Conservation (phyloP, 2,888 invertebrate genomes). For the Stenoptilia bipunctidactyla region DNA sequence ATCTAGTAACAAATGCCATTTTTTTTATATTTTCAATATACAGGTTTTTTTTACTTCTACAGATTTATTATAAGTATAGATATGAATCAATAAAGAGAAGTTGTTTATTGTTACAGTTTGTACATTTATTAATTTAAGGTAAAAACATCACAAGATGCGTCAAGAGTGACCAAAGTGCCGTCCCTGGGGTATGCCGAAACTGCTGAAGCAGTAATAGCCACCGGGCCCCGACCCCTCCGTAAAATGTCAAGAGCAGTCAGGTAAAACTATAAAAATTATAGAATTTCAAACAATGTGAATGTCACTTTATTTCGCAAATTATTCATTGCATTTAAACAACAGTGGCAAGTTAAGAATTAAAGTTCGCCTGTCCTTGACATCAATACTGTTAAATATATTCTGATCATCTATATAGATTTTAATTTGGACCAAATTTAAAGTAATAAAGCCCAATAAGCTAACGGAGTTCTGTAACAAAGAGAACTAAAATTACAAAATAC, state of each 20-base stretch:
- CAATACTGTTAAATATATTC: conserved; percentile 13
- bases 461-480: too few relatives aligned
- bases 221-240: conserved; percentile 65
- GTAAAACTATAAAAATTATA: too few relatives aligned
- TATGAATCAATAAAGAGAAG: not conserved
- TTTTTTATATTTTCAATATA: too few relatives aligned
- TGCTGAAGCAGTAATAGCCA: conserved; percentile 73
- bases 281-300: too few relatives aligned
- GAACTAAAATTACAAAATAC: too few relatives aligned
- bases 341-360: conserved; percentile 5
- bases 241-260: conserved; percentile 72
- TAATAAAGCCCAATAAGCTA: too few relatives aligned
- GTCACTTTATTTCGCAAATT: too few relatives aligned
- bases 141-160: conserved; percentile 62
- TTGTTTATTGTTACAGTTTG: not conserved
- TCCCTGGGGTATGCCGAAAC: conserved; percentile 75
- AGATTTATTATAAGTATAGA: not conserved
- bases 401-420: too few relatives aligned
- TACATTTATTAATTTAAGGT: conserved; percentile 30
- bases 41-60: too few relatives aligned
- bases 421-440: too few relatives aligned
- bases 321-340: too few relatives aligned
- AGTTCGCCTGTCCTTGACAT: conserved; percentile 12
- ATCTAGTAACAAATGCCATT: too few relatives aligned
- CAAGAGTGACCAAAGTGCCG: conserved; percentile 58